Evolutionary conservation across 1,140 invertebrate genomes (phyloP), one percentile per base, ranked within the genome.

Genomic region (Sminthurinus signatus): DNA sequence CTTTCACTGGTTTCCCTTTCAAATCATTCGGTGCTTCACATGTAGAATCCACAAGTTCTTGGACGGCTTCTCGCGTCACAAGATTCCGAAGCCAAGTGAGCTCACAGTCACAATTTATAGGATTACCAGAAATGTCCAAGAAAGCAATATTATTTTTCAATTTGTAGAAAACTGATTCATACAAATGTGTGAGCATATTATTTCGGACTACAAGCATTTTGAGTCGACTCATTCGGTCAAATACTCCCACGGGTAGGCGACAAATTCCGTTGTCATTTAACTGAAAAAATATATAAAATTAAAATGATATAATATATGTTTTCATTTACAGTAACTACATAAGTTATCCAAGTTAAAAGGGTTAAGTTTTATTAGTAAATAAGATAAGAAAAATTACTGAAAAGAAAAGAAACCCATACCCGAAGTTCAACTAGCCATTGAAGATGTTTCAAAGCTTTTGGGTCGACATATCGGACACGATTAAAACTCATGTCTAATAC

Each of bases 61-160:
- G 61, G 36, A 72, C 44, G 19, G 57, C 62, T 19, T 69, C 70
- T 25, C 67, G 29, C 2, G 58, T 58, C 67, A 72, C 64, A 10
- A 72, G 27, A 62, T 72, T 69, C 15, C 70, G 82, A 1, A 91
- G 75, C 89, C 89, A 91, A 25, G 88, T 77, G 75, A 89, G 82
- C 62, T 83, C 83, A 73, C 89, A 91, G 12, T 86, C 85, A 75
- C 89, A 91, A 14, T 83, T 80, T 43, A 92, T 76, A 12, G 89
- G 89, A 80, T 91, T 91, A 90, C 88, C 89, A 77, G 91, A 88
- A 60, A 93, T 85, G 76, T 92, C 89, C 25, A 93, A 78, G 69
- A 88, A 81, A 8, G 88, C 88, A 56, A 91, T 87, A 62, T 89
- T 91, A 46, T 84, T 85, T 62, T 87, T 79, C 17, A 91, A 76